Percentiles rank a stretch among this genome's conserved stretches.
phyloP scores from a whole-genome alignment of 1,140 invertebrate genomes.

The Eciton burchellii region DNA sequence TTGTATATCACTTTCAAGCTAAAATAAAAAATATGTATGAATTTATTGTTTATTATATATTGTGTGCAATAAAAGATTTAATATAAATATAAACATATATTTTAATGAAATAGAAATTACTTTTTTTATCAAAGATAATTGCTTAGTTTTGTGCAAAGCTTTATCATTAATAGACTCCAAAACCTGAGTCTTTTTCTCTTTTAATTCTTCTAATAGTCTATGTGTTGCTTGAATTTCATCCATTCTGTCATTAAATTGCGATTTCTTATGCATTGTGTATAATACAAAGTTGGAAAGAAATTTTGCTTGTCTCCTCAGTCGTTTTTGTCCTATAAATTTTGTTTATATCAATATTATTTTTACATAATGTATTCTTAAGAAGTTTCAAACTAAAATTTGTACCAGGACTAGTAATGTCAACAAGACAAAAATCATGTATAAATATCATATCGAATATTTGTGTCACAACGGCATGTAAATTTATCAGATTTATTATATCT shows the following conservation, averaged over 20 bases:
- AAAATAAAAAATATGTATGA: background rate
- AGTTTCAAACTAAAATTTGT: background rate
- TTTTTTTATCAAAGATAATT: constrained; percentile 61
- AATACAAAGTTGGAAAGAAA: constrained; percentile 76
- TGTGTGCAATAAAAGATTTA: background rate
- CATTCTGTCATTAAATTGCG: constrained; percentile 61
- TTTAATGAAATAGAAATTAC: constrained; percentile 42
- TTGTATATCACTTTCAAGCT: constrained; percentile 71
- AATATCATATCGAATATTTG: constrained; percentile 75
- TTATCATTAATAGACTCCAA: constrained; percentile 42
- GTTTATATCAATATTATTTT: constrained; percentile 13
- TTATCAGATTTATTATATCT: constrained; percentile 71
- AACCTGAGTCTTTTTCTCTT: constrained; percentile 59
- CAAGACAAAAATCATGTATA: constrained; percentile 74
- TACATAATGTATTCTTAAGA: background rate
- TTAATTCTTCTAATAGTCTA: constrained; percentile 63
- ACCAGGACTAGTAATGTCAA: constrained; percentile 77
- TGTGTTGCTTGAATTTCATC: constrained; percentile 60
- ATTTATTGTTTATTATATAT: no score
- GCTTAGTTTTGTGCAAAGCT: constrained; percentile 54
- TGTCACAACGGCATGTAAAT: constrained; percentile 69
- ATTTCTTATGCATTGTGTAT: constrained; percentile 71
- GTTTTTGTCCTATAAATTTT: constrained; percentile 70
- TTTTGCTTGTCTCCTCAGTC: constrained; percentile 69
- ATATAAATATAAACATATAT: constrained; percentile 19